Evolutionary conservation across 1,140 invertebrate genomes (phyloP), one percentile per base, ranked within the genome.

Genomic region (Drosophila sproati): DNA sequence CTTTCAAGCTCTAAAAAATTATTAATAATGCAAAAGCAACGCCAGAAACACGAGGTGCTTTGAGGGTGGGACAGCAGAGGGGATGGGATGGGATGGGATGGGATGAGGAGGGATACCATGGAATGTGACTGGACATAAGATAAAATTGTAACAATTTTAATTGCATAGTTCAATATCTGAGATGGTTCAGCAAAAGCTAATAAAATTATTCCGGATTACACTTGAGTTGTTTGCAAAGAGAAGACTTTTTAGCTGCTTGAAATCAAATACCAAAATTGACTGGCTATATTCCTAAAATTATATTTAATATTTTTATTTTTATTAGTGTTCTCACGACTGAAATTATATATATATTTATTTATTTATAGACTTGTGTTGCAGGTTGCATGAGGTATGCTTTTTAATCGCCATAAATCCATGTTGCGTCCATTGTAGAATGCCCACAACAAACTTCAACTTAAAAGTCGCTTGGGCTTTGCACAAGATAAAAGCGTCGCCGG

Each of bases 1-100:
- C 68, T 86, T 88, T 77, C 43, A 54, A 77, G 72, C 81, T 82
- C 77, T 55, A 77, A 71, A 70, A 78, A 77, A 73, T 87, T 63
- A 88, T 87, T 87, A 87, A 87, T 87, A 87, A 87, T 88, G 72
- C 63, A 73, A 47, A 68, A 56, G 74, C 70, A 78, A 51, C 41
- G 77, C 51, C 66, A 64, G 54, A 35, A 51, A 52, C 39, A 45
- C 7, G 6, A 4, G 20, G 6, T 5, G 20, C n/a, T 6, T n/a
- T 2, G 4, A 10, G 5, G 29, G 8, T 39, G 7, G 1, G 34
- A 35, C 6, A 2, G 34, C 45, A 8, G 31, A 20, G 20, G 1
- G 20, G 20, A 20, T 20, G 1, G 1, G 20, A 20, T 20, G 20
- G 1, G 20, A 20, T 20, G 20, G 20, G 20, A 20, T 20, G 20